A percentile compares a stretch with the other conserved stretches of the same genome.
Conservation (phyloP, 2,888 invertebrate genomes). For the Orthosia gracilis region DNA sequence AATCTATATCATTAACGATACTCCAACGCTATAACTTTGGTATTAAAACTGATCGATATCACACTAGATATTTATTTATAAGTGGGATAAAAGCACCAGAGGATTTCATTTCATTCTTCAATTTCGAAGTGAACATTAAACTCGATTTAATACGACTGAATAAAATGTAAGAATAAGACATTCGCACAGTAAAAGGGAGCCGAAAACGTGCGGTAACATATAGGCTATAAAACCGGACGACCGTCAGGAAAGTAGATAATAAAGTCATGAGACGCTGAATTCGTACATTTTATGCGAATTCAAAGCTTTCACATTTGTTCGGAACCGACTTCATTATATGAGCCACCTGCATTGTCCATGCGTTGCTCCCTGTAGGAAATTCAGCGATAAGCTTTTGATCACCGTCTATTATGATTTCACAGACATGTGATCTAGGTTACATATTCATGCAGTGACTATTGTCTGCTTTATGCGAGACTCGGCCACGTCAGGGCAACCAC, state of each 20-base stretch:
- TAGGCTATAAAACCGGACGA: conserved; percentile 60
- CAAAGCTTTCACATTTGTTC: conserved; percentile 56
- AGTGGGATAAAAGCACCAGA: background rate
- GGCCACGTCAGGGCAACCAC: conserved; percentile 33
- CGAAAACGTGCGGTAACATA: conserved; percentile 55
- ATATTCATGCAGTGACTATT: conserved; percentile 23
- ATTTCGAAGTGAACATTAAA: conserved; percentile 39
- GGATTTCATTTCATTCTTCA: conserved; percentile 35
- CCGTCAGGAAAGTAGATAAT: conserved; percentile 61
- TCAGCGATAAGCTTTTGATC: conserved; percentile 18
- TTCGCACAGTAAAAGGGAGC: conserved; percentile 52
- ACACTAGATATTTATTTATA: conserved; percentile 12
- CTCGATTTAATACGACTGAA: conserved; percentile 42
- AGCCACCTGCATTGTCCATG: conserved; percentile 29
- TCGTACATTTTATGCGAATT: conserved; percentile 54
- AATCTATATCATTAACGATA: conserved; percentile 24
- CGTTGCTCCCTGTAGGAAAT: background rate
- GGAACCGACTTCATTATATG: conserved; percentile 46
- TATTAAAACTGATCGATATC: conserved; percentile 21
- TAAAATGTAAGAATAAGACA: conserved; percentile 54
- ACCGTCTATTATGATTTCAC: conserved; percentile 3
- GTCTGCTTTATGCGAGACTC: conserved; percentile 36
- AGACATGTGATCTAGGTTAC: conserved; percentile 37
- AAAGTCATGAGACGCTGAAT: conserved; percentile 55
- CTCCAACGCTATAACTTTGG: conserved; percentile 5